Base-by-base conservation (phyloP, 2,888 invertebrate species). In the Arctia plantaginis region DNA sequence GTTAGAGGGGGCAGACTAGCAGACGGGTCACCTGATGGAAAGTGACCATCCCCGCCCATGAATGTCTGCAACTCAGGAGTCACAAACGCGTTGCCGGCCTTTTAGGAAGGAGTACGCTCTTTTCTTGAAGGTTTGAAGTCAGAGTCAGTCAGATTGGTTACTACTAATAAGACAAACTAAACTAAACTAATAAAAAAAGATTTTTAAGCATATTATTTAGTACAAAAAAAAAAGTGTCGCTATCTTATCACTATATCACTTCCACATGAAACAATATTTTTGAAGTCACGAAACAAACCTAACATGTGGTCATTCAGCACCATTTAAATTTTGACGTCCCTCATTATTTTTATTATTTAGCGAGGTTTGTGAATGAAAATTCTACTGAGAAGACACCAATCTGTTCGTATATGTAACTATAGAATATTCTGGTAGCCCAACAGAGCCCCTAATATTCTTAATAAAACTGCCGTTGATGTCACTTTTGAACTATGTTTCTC, bases 401-500 rank as follows among this genome's bases (percentile, higher is more conserved):
- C 41, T 18, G 39, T 27, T 47, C 20, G 20, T 20, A 47, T 15
- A 15, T 27, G 39, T 27, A 18, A 39, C 41, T n/a, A 67, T 47
- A 1, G 51, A n/a, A 30, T 55, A 12, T 35, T 55, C 23, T 47
- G 23, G 33, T 35, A 35, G 35, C n/a, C 39, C 10, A 51, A 62
- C n/a, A 64, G 44, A 13, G 27, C 51, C 62, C 15, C 62, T 62
- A n/a, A 68, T 13, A 62, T 47, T 73, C 35, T 66, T 27, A n/a
- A 72, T 47, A 64, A 72, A 73, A n/a, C n/a, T 66, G 3, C 15
- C 70, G 55, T 41, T 74, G 59, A 69, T 67, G 65, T 74, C 71
- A 78, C 64, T 62, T 71, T 55, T 62, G 15, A 71, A 62, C 66
- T 65, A 72, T n/a, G 62, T 65, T 83, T 85, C 83, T 67, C 23